Percentiles rank a stretch among this genome's conserved stretches.
Evolutionary conservation across 1,140 invertebrate genomes (phyloP).

Genomic region (Acromyrmex heyeri): DNA sequence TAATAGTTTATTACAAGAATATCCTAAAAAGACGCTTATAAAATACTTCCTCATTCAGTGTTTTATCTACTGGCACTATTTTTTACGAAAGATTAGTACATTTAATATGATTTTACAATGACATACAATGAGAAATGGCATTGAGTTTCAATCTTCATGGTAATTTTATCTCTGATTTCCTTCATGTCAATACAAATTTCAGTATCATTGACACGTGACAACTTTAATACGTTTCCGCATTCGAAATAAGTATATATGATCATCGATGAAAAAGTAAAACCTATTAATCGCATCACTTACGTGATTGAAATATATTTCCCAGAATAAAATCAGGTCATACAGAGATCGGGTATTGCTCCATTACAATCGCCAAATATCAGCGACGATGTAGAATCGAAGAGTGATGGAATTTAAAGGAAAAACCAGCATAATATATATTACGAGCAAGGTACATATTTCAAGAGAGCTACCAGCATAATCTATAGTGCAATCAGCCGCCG

Average conservation of each 20-base stretch:
- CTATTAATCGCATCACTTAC: constrained; percentile 21
- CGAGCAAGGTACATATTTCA: background rate
- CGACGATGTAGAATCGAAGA: background rate
- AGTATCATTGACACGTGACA: background rate
- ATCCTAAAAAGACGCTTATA: background rate
- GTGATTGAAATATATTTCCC: constrained; percentile 25
- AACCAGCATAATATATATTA: background rate
- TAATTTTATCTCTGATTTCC: background rate
- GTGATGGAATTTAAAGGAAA: background rate
- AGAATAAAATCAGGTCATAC: constrained; percentile 2
- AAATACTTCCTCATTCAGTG: background rate
- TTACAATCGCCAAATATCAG: background rate
- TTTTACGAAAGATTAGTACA: background rate
- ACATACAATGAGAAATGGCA: background rate
- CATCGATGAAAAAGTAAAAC: constrained; percentile 5
- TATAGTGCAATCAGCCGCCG: constrained; percentile 8
- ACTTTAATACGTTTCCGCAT: background rate
- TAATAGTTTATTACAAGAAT: background rate
- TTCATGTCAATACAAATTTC: background rate
- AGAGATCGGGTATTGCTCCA: background rate
- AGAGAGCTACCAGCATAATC: constrained; percentile 2
- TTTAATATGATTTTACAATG: background rate
- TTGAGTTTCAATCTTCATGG: background rate
- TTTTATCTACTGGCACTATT: background rate
- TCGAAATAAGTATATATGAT: background rate